Percentiles rank a stretch among this genome's conserved stretches.
phyloP scores from a whole-genome alignment of 1,140 invertebrate genomes.

The Drosophila sp. region DNA sequence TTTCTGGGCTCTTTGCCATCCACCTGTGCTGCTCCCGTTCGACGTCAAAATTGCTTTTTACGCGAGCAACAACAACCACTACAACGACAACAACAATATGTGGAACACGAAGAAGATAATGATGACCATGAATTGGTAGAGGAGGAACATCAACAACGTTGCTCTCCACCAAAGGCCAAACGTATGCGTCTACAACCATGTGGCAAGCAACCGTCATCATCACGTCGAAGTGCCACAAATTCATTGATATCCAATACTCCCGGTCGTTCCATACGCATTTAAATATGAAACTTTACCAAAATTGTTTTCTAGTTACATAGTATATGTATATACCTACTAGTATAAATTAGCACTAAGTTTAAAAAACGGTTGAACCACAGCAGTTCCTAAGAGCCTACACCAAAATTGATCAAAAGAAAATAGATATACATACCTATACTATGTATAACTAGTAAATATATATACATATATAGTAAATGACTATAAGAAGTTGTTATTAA shows the following conservation, averaged over 20 bases:
- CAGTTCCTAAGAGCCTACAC: conserved; percentile 5
- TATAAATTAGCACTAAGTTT: not conserved
- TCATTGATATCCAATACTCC: not conserved
- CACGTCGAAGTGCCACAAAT: conserved; percentile 8
- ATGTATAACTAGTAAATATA: conserved; percentile 3
- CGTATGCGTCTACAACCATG: conserved; percentile 39
- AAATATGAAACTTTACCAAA: not conserved
- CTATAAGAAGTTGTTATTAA: no score
- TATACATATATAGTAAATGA: not conserved
- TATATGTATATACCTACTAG: not conserved
- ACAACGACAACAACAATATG: not conserved
- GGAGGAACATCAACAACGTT: not conserved
- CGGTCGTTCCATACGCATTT: conserved; percentile 59
- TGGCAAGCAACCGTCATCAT: not conserved
- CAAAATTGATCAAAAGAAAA: conserved; percentile 6
- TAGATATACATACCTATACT: conserved; percentile 20
- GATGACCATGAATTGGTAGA: not conserved
- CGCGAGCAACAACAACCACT: conserved; percentile 18
- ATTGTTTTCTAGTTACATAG: not conserved
- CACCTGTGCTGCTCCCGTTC: conserved; percentile 24
- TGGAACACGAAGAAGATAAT: not conserved
- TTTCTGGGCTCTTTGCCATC: conserved; percentile 62
- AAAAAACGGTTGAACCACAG: not conserved
- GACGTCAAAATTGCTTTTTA: conserved; percentile 45
- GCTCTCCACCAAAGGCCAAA: conserved; percentile 30